phyloP scores from a whole-genome alignment of 1,140 invertebrate species.

The Lepidurus apus region DNA sequence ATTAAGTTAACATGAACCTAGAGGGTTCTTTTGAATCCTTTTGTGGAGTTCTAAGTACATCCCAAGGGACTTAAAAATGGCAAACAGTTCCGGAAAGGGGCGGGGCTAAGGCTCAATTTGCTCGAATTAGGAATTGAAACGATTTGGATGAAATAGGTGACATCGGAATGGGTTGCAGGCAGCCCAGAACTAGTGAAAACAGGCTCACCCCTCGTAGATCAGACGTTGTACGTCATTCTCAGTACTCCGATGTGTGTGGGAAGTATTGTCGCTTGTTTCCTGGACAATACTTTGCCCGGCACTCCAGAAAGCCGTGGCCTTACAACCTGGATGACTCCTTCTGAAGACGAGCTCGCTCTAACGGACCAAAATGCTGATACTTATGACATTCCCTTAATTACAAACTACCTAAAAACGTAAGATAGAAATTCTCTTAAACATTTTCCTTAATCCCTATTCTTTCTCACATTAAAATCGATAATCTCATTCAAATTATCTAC shows the following conservation, averaged over 20 bases:
- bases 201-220: slow-evolving; percentile 61
- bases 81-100: no score
- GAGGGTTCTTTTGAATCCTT: no score
- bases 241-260: slow-evolving; percentile 80
- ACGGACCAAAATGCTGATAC: slow-evolving; percentile 32
- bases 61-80: no score
- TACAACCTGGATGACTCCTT: slow-evolving; percentile 37
- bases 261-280: slow-evolving; percentile 66
- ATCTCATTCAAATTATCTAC: neutral
- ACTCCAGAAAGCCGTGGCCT: slow-evolving; percentile 40
- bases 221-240: slow-evolving; percentile 70
- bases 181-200: slow-evolving; percentile 62
- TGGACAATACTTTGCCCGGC: slow-evolving; percentile 78
- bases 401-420: slow-evolving; percentile 24
- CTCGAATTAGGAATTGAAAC: no score
- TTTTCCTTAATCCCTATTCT: neutral
- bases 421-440: neutral
- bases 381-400: slow-evolving; percentile 28
- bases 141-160: slow-evolving; percentile 44
- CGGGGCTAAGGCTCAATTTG: no score
- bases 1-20: no score
- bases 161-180: slow-evolving; percentile 68
- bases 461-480: neutral
- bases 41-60: no score
- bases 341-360: slow-evolving; percentile 35